These are phyloP conservation scores for Pyrgus malvae DNA, from an alignment of 2,888 invertebrate species.

Conservation along the genomic window DNA sequence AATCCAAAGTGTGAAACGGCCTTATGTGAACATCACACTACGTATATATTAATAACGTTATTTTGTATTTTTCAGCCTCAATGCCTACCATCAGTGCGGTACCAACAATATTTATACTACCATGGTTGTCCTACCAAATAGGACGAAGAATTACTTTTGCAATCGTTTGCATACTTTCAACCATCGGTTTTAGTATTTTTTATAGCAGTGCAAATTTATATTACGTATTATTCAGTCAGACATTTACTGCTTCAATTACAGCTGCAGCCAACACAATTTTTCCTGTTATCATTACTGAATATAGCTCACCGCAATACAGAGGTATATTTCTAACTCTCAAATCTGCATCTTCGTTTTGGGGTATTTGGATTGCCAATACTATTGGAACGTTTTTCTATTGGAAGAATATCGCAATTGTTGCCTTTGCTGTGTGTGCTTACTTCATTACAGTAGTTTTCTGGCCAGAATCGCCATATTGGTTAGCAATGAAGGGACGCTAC, in stretches of 20 bases:
- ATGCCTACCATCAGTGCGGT: slow-evolving; percentile 32
- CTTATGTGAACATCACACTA: no score
- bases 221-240: slow-evolving; percentile 47
- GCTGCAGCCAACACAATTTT: slow-evolving; percentile 49
- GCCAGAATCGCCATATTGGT: no score
- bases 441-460: slow-evolving; percentile 38
- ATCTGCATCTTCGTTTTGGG: slow-evolving; percentile 52
- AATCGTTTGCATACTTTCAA: slow-evolving; percentile 30
- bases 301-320: slow-evolving; percentile 49
- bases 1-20: no score
- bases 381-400: slow-evolving; percentile 52
- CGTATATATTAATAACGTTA: no score
- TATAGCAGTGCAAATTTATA: slow-evolving; percentile 46
- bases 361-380: slow-evolving; percentile 54
- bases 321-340: slow-evolving; percentile 53
- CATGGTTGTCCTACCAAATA: slow-evolving; percentile 36
- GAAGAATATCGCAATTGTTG: slow-evolving; percentile 47
- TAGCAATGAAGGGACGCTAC: slow-evolving; percentile 44
- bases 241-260: slow-evolving; percentile 46
- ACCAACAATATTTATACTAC: slow-evolving; percentile 39
- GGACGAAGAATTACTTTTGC: slow-evolving; percentile 40
- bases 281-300: slow-evolving; percentile 50
- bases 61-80: slow-evolving; percentile 42
- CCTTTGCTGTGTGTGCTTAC: slow-evolving; percentile 38
- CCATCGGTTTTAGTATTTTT: slow-evolving; percentile 45